Conservation (phyloP, 2,888 invertebrate genomes). For the Mythimna impura region DNA sequence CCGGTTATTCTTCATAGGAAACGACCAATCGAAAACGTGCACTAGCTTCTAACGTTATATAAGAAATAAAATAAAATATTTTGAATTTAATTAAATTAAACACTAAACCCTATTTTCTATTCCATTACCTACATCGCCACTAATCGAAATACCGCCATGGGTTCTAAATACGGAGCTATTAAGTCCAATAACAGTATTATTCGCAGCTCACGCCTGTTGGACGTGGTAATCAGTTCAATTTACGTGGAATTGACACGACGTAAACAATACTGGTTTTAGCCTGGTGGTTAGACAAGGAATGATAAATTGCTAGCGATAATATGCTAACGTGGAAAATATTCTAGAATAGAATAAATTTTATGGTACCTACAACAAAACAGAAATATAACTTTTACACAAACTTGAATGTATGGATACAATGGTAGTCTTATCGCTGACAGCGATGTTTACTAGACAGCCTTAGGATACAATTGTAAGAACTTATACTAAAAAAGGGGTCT, state of each 20-base stretch:
- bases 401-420: too few relatives aligned
- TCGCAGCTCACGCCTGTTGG: neutral
- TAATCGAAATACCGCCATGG: conserved; percentile 1
- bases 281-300: neutral
- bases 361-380: too few relatives aligned
- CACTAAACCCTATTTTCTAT: neutral
- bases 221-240: neutral
- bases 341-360: too few relatives aligned
- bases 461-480: too few relatives aligned
- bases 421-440: too few relatives aligned
- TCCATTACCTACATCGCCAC: conserved; percentile 1
- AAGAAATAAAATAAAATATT: neutral
- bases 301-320: neutral
- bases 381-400: too few relatives aligned
- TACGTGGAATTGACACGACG: neutral
- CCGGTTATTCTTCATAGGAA: too few relatives aligned
- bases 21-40: too few relatives aligned
- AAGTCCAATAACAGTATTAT: conserved; percentile 28
- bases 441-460: too few relatives aligned
- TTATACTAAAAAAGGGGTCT: too few relatives aligned
- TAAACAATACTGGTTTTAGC: neutral
- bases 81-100: neutral
- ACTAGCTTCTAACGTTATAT: neutral
- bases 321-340: neutral
- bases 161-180: conserved; percentile 10